Conservation (phyloP, 2,113 vertebrate species). For the Callocephalon fimbriatum region DNA sequence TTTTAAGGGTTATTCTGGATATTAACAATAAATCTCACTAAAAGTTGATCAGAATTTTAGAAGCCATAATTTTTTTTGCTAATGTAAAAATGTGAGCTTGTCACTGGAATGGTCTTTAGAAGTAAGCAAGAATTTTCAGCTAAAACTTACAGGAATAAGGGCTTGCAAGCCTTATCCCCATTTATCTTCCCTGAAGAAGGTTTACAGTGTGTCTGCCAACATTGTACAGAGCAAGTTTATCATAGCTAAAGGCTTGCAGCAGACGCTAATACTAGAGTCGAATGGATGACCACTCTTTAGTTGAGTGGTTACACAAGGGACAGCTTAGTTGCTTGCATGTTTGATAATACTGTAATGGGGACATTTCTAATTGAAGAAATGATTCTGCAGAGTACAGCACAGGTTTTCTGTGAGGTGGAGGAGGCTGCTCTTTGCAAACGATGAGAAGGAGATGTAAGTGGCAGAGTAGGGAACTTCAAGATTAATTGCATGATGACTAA, state of each 20-base stretch:
- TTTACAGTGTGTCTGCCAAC: not conserved
- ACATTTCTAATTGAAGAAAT: not conserved
- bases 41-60: not conserved
- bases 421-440: not conserved
- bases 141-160: not conserved
- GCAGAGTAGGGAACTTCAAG: not conserved
- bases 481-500: not conserved
- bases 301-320: not conserved
- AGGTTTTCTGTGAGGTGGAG: not conserved
- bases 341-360: not conserved
- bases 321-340: not conserved
- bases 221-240: not conserved
- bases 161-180: not conserved
- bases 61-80: not conserved
- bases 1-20: not conserved
- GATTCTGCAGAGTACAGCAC: not conserved
- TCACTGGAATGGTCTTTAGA: not conserved
- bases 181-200: not conserved
- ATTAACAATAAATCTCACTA: not conserved
- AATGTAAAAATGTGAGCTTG: not conserved
- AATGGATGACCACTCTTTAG: not conserved
- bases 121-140: not conserved
- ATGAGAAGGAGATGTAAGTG: not conserved
- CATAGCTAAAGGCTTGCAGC: not conserved
- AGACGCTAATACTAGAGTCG: not conserved